Evolutionary conservation across 2,888 invertebrate genomes (phyloP), one percentile per base, ranked within the genome.

Genomic region (Philhelius pedissequus): DNA sequence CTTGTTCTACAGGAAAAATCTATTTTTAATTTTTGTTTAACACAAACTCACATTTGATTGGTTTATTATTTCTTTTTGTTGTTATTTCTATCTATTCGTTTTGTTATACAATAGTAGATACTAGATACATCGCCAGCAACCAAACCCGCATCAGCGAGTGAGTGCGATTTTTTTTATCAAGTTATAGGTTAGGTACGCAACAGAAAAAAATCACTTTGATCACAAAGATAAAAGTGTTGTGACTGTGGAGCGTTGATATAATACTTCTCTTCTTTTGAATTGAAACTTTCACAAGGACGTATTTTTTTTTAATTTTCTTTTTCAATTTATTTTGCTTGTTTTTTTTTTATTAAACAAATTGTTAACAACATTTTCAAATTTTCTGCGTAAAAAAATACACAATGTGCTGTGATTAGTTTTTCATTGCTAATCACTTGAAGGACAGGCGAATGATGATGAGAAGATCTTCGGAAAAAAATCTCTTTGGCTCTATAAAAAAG

Each of bases 21-120:
- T 81, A 81, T 81, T 81, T 81, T 60, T 71, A 58, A 66, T 22
- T 69, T 56, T 69, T 56, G 62, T 64, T 71, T 75, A 76, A 76
- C 45, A 54, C 71, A 76, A 82, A 81, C 76, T 71, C 71, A 82
- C 30, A 60, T 82, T 77, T 56, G 70, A 81, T 70, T 81, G 70
- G 75, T 64, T 81, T 77, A 71, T 74, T 79, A 38, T 54, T 75
- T 62, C 38, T 15, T 48, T 74, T 74, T 62, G 20, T 58, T 22
- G n/a, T 7, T 58, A 1, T 60, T 43, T 43, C 35, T 56, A 56
- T 62, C 62, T 62, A 3, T 20, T 62, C 62, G 43, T 11, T 43
- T 43, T 27, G 30, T 62, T 62, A 43, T 43, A 62, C 62, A 62
- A 62, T 43, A 30, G 27, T 18, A n/a, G 38, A 25, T 38, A 58